Evolutionary conservation across 1,140 invertebrate genomes (phyloP).

Genomic region (Drosophila sechellia): DNA sequence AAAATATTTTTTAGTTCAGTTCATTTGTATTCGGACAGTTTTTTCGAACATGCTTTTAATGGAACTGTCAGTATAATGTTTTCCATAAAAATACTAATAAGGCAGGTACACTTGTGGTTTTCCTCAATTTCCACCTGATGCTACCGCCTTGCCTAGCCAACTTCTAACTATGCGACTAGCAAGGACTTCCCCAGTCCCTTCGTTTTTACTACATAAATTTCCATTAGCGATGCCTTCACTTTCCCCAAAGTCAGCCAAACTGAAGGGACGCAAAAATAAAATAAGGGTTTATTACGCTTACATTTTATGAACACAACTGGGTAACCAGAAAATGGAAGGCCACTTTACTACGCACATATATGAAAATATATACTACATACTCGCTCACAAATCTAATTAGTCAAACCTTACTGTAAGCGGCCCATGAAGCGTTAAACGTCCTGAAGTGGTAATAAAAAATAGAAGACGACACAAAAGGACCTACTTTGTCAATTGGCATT

Average conservation of each 20-base stretch:
- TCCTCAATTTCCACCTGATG: conserved; percentile 42
- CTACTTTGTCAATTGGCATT: conserved; percentile 54
- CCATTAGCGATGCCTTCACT: conserved; percentile 59
- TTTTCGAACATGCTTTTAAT: not conserved
- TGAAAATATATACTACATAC: conserved; percentile 15
- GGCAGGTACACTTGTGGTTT: conserved; percentile 23
- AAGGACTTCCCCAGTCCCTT: not conserved
- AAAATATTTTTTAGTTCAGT: not conserved
- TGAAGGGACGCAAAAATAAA: not conserved
- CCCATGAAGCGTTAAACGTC: conserved; percentile 52
- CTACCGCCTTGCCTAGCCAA: conserved; percentile 17
- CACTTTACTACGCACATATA: conserved; percentile 38
- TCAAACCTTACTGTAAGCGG: conserved; percentile 39
- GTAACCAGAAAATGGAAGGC: conserved; percentile 16
- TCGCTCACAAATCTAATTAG: conserved; percentile 70
- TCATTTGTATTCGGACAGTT: not conserved
- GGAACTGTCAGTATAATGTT: not conserved
- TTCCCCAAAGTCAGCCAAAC: conserved; percentile 19
- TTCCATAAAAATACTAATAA: conserved; percentile 32
- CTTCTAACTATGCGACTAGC: conserved; percentile 3
- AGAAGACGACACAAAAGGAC: conserved; percentile 38
- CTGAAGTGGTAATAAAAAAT: conserved; percentile 58
- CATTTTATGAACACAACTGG: conserved; percentile 65
- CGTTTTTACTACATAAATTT: conserved; percentile 57
- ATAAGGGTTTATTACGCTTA: conserved; percentile 68